Evolutionary conservation across 2,113 vertebrate genomes (phyloP), one percentile per base, ranked within the genome.

Genomic region (Fukomys damarensis): DNA sequence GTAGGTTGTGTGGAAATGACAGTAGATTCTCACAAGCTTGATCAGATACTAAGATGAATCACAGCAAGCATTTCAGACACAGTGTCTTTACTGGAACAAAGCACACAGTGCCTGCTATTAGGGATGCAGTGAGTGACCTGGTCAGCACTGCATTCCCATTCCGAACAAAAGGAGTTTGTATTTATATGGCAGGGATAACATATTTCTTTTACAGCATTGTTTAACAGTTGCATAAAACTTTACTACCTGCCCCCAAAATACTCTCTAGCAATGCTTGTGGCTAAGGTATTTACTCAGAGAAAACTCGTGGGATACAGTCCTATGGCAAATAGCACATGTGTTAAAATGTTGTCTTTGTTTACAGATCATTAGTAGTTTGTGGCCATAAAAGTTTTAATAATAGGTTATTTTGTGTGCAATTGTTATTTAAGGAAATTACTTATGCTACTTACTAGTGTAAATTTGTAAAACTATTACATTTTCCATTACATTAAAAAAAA

Each of bases 291-390:
- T n/a, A n/a, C n/a, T n/a, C n/a, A n/a, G n/a, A n/a, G n/a, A n/a
- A n/a, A n/a, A n/a, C n/a, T n/a, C n/a, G n/a, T n/a, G n/a, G n/a
- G n/a, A n/a, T n/a, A n/a, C n/a, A n/a, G n/a, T n/a, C n/a, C n/a
- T n/a, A n/a, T n/a, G 13, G 28, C 26, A 17, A 26, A 49, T 9
- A 46, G n/a, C 30, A 49, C 43, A 49, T 17, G 14, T 1, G 13
- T 46, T 49, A 92, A 72, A 92, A 70, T 52, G 17, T 38, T 68
- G 86, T n/a, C n/a, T n/a, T n/a, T 68, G 68, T 93, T 85, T 56
- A 63, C 22, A 80, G 9, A 66, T 85, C 35, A 77, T 52, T 68
- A n/a, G 66, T 80, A 79, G 86, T 96, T 74, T 92, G 85, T 82
- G 94, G 79, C 30, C 89, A 59, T 56, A 13, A 54, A 85, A 82